A percentile compares a stretch with the other conserved stretches of the same genome.
Conservation (phyloP, 1,140 invertebrate species). For the Eubasilissa regina region DNA sequence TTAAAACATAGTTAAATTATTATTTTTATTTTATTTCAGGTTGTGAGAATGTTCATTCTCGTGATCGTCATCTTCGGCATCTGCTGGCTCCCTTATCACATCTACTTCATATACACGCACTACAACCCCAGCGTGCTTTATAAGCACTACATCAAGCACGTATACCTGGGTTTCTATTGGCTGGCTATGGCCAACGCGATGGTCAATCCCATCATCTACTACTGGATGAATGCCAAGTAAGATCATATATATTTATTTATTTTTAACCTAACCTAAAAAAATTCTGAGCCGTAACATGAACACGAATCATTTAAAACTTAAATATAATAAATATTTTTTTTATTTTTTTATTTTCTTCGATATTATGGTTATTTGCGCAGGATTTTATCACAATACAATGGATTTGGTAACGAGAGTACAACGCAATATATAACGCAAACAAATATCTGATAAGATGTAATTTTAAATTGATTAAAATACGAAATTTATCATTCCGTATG, state of each 20-base stretch:
- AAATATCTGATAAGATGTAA: no score
- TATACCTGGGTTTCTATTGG: conserved; percentile 91
- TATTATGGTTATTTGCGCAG: no score
- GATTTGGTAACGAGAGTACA: no score
- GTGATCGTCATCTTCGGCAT: conserved; percentile 88
- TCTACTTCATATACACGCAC: conserved; percentile 89
- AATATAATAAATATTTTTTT: no score
- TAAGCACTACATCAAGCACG: conserved; percentile 83
- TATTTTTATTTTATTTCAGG: conserved; percentile 70
- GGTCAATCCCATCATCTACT: conserved; percentile 94
- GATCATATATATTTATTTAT: conserved; percentile 47
- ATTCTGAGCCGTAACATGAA: no score
- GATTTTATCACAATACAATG: no score
- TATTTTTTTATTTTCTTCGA: no score
- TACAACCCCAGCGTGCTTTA: conserved; percentile 81
- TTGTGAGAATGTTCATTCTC: conserved; percentile 89
- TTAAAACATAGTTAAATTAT: no score
- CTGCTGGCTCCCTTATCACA: conserved; percentile 93
- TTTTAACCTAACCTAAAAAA: background rate
- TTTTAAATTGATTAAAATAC: no score
- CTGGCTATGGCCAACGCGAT: conserved; percentile 94
- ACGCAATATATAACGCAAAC: no score
- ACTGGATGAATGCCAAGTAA: conserved; percentile 89
- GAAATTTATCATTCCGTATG: no score
- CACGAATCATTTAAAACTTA: no score